Evolutionary conservation across 1,140 invertebrate species (phyloP), one percentile per base, ranked within the genome.

Genomic region (Saccostrea echinata): DNA sequence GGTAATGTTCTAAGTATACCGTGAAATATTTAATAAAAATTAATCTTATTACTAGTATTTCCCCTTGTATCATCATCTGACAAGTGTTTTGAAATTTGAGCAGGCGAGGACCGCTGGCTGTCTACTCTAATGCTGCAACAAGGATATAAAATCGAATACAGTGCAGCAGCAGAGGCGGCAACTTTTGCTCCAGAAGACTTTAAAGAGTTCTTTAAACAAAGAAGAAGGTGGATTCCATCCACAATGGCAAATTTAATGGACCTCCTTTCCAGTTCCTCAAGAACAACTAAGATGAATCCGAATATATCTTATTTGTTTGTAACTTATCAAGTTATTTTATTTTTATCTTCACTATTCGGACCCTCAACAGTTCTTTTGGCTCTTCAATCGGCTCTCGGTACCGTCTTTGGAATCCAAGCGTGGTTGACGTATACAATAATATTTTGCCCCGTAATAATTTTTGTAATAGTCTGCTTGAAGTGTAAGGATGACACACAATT

Each of bases 341-440:
- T 97, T 91, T 91, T 95, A 13, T 96, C 96, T 1, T 96, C 96
- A 0, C 94, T 97, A 82, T 91, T 96, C 0, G 96, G 96, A 51
- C 96, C 96, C 0, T 96, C 96, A 51, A 98, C 97, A 64, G 98
- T 98, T 95, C 98, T 98, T 94, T 97, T 98, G 96, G 98, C 98
- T 97, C 97, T 98, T 96, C 97, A 98, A 94, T 97, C 98, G 86
- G 97, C 97, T 35, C 97, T 97, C 90, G 97, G 98, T 93, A 96
- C 97, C 92, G 98, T 98, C 90, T 90, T 91, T 30, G 61, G 82
- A 6, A 43, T 88, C 1, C 57, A 85, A 11, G 81, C 91, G 1
- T 92, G 91, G 89, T 53, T 91, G 27, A 88, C 91, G 11, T 92
- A 93, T 16, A 93, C 95, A 6, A 21, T 93, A 0, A 86, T 90